Evolutionary conservation across 1,140 invertebrate genomes (phyloP).

Genomic region (Battus philenor): DNA sequence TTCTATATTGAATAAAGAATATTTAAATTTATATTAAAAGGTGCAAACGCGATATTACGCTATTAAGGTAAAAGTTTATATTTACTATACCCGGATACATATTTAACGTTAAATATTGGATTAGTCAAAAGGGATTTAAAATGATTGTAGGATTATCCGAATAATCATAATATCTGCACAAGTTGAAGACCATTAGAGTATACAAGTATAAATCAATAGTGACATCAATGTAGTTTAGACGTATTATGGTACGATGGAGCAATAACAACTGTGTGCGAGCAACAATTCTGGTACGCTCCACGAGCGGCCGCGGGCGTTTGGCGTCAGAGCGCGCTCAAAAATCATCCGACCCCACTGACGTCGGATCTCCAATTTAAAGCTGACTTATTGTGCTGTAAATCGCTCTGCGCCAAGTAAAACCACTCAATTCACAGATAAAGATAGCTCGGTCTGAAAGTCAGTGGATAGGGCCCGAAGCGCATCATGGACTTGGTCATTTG

Average conservation of each 20-base stretch:
- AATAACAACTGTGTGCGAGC: slow-evolving; percentile 33
- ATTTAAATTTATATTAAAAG: too few species aligned
- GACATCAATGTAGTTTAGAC: slow-evolving; percentile 7
- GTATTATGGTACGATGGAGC: slow-evolving; percentile 15
- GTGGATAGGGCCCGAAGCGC: not conserved
- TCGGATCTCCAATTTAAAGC: slow-evolving; percentile 19
- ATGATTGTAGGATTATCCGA: too few species aligned
- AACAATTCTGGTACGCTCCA: slow-evolving; percentile 39
- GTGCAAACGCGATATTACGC: too few species aligned
- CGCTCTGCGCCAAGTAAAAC: slow-evolving; percentile 7
- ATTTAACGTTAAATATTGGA: too few species aligned
- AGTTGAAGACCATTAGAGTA: too few species aligned
- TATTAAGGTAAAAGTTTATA: too few species aligned
- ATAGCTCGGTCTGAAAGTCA: not conserved
- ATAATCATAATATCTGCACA: too few species aligned
- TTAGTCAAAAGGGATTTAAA: too few species aligned
- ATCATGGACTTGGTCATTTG: not conserved
- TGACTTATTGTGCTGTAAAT: slow-evolving; percentile 17
- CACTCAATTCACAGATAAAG: slow-evolving; percentile 12
- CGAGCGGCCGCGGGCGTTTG: slow-evolving; percentile 31
- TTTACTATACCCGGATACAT: too few species aligned
- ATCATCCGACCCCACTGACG: slow-evolving; percentile 12
- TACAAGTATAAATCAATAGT: too few species aligned
- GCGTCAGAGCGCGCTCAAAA: slow-evolving; percentile 36
- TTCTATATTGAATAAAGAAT: too few species aligned